These are phyloP conservation scores for Eulemur mongoz DNA, from an alignment of 2,797 vertebrate species.

Conservation along the genomic window DNA sequence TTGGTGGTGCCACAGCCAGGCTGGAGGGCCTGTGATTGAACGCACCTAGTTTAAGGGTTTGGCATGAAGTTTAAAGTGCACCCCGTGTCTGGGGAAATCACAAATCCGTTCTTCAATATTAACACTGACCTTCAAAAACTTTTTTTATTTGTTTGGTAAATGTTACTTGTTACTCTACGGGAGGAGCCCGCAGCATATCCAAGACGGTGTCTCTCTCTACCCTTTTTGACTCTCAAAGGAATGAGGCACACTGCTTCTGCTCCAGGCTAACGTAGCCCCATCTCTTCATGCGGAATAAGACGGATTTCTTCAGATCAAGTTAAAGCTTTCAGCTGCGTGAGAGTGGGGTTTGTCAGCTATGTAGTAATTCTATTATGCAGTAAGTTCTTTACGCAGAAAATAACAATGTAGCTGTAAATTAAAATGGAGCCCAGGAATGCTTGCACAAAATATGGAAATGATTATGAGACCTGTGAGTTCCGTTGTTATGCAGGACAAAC, in stretches of 20 bases:
- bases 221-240: neutral
- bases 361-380: neutral
- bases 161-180: neutral
- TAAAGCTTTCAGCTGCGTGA: conserved; percentile 14
- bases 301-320: conserved; percentile 15
- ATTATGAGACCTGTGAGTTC: neutral
- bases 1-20: rapidly evolving
- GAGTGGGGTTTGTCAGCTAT: neutral
- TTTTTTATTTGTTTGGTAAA: neutral
- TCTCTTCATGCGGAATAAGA: neutral
- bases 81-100: neutral
- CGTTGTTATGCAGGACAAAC: neutral
- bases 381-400: neutral
- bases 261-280: neutral
- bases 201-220: too few species aligned
- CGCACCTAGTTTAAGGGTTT: conserved; percentile 32
- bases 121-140: neutral
- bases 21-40: rapidly evolving
- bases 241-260: neutral
- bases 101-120: neutral
- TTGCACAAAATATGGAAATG: neutral
- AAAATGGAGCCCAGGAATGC: neutral
- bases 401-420: neutral
- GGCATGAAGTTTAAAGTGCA: conserved; percentile 15
- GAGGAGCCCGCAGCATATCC: neutral